phyloP scores from a whole-genome alignment of 2,113 vertebrate genomes.

The Synodontis membranacea region DNA sequence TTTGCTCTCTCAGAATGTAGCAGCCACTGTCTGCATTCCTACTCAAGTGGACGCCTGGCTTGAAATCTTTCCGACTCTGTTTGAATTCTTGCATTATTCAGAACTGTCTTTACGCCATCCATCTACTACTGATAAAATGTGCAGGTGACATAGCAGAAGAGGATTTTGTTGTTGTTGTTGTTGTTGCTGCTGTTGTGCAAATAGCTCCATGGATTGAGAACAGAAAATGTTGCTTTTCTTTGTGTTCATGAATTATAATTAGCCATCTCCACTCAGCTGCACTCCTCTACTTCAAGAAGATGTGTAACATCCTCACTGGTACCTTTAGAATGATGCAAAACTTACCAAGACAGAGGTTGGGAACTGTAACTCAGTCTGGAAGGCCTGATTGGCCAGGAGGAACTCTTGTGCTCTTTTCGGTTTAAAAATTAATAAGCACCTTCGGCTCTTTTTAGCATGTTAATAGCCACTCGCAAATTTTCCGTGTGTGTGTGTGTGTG shows the following conservation, averaged over 20 bases:
- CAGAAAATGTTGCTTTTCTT: background rate
- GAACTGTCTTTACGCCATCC: conserved; percentile 8
- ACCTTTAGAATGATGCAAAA: conserved; percentile 41
- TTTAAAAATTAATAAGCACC: conserved; percentile 53
- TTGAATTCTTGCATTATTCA: conserved; percentile 34
- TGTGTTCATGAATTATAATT: conserved; percentile 47
- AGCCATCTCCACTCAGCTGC: conserved; percentile 37
- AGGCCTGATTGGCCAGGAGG: conserved; percentile 12
- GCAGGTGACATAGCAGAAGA: background rate
- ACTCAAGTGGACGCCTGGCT: conserved; percentile 58
- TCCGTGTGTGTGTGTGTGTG: background rate
- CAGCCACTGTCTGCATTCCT: conserved; percentile 62
- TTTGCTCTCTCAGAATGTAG: conserved; percentile 49
- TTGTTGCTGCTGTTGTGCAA: background rate
- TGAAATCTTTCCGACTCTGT: conserved; percentile 47
- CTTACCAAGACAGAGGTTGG: conserved; percentile 10
- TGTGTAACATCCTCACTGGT: conserved; percentile 8
- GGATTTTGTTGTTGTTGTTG: background rate
- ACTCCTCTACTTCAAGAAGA: conserved; percentile 22
- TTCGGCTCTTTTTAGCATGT: conserved; percentile 45
- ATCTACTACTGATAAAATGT: conserved; percentile 5
- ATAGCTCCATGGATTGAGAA: conserved; percentile 29
- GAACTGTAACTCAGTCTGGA: background rate
- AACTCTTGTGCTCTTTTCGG: conserved; percentile 40
- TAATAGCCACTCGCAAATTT: conserved; percentile 52